Evolutionary conservation across 2,797 vertebrate genomes (phyloP).

Genomic region (Dermochelys coriacea): DNA sequence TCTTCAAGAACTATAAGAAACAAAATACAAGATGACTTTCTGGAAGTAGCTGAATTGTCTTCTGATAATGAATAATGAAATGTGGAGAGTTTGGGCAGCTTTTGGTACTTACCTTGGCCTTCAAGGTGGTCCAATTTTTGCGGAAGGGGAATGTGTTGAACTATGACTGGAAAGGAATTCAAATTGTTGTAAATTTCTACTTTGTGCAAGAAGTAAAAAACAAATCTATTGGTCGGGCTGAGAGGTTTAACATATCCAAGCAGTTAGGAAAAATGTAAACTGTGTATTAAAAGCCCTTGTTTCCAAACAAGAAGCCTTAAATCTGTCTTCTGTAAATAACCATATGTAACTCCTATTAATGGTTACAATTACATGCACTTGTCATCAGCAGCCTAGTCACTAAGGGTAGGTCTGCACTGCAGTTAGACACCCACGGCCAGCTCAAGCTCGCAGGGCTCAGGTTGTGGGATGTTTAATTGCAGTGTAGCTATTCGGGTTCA

Average conservation of each 20-base stretch:
- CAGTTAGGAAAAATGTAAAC: neutral
- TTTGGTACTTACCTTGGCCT: conserved; percentile 41
- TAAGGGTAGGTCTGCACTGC: neutral
- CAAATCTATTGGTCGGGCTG: neutral
- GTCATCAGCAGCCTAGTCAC: conserved; percentile 31
- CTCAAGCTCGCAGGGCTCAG: too few relatives aligned
- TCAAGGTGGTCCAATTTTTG: conserved; percentile 40
- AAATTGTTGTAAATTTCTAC: conserved; percentile 43
- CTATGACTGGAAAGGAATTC: conserved; percentile 51
- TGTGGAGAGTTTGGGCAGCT: conserved; percentile 45
- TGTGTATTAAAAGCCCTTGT: conserved; percentile 2
- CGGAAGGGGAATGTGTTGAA: conserved; percentile 58
- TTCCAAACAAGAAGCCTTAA: neutral
- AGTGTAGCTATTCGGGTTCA: too few relatives aligned
- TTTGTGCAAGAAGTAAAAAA: conserved; percentile 41
- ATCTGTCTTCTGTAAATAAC: neutral
- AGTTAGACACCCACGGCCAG: too few relatives aligned
- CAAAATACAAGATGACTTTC: neutral
- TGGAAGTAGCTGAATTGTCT: neutral
- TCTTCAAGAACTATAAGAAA: neutral
- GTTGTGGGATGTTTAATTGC: too few relatives aligned
- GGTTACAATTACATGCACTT: conserved; percentile 24
- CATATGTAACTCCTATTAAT: conserved; percentile 25
- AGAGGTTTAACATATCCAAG: neutral
- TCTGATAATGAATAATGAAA: conserved; percentile 26